These are phyloP conservation scores for Drosophila borborema DNA, from an alignment of 2,888 invertebrate species.

Conservation along the genomic window DNA sequence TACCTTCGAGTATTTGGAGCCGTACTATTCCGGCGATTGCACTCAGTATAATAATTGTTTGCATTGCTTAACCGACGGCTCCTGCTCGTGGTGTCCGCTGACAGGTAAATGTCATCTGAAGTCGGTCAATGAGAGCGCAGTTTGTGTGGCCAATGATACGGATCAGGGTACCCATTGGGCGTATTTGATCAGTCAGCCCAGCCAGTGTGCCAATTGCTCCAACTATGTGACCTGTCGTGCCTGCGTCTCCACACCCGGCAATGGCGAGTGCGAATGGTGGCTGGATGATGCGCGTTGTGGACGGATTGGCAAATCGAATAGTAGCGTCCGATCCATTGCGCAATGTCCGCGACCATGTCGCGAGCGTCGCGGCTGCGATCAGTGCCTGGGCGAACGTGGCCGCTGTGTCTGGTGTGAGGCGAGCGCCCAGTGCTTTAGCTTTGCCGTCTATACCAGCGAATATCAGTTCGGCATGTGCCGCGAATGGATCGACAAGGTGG, in stretches of 20 bases:
- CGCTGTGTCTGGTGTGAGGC: constrained; percentile 98
- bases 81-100: constrained; percentile 96
- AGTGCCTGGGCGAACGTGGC: constrained; percentile 93
- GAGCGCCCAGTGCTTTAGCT: constrained; percentile 95
- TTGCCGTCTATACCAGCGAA: constrained; percentile 97
- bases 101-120: constrained; percentile 90
- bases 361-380: constrained; percentile 90
- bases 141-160: constrained; percentile 67
- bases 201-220: constrained; percentile 94
- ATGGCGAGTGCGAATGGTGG: constrained; percentile 95
- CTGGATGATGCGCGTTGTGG: constrained; percentile 94
- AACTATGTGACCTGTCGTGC: constrained; percentile 95
- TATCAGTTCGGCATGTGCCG: constrained; percentile 97
- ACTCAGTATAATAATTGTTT: constrained; percentile 92
- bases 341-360: constrained; percentile 94
- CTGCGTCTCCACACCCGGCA: constrained; percentile 90
- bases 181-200: constrained; percentile 92
- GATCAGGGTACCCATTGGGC: constrained; percentile 87
- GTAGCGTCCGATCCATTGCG: constrained; percentile 88
- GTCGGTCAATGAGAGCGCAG: constrained; percentile 88
- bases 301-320: constrained; percentile 90
- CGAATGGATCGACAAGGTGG: constrained; percentile 95
- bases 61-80: constrained; percentile 93
- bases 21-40: constrained; percentile 93
- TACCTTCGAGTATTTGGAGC: constrained; percentile 95